Evolutionary conservation across 2,113 vertebrate genomes (phyloP).

Genomic region (Stomatorhinus ivindoensis): DNA sequence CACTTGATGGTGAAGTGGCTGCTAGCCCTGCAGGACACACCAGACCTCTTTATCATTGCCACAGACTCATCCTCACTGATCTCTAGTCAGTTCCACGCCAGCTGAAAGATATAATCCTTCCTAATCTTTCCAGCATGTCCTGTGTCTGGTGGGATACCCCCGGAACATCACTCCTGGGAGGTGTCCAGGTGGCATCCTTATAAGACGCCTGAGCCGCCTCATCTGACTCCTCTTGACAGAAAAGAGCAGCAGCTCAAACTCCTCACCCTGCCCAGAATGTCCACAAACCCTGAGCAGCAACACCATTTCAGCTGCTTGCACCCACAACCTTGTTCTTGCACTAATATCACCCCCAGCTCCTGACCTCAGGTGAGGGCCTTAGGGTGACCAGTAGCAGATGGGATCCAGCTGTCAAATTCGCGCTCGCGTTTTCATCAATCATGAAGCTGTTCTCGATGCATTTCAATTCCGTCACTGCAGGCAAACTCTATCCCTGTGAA

Average conservation of each 20-base stretch:
- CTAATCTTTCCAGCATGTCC: neutral
- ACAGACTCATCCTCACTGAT: neutral
- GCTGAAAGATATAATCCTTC: neutral
- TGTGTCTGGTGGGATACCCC: neutral
- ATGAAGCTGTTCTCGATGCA: neutral
- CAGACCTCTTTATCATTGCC: neutral
- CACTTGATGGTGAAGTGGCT: neutral
- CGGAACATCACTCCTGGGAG: neutral
- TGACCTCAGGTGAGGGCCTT: neutral
- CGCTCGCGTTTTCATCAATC: neutral
- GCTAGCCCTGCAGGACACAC: neutral
- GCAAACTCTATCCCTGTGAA: neutral
- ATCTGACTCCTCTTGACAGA: neutral
- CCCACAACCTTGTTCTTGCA: neutral
- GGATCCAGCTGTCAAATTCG: neutral
- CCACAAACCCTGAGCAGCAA: neutral
- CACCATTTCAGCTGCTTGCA: neutral
- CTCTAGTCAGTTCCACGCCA: neutral
- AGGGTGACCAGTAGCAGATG: neutral
- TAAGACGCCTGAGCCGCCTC: neutral
- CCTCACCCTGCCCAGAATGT: neutral
- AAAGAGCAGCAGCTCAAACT: neutral
- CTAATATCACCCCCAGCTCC: neutral
- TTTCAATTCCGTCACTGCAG: neutral
- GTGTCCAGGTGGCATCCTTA: neutral